Percentiles rank a stretch among this genome's conserved stretches.
These are phyloP conservation scores for Megalops atlanticus DNA, from an alignment of 2,113 vertebrate genomes.

Conservation along the genomic window DNA sequence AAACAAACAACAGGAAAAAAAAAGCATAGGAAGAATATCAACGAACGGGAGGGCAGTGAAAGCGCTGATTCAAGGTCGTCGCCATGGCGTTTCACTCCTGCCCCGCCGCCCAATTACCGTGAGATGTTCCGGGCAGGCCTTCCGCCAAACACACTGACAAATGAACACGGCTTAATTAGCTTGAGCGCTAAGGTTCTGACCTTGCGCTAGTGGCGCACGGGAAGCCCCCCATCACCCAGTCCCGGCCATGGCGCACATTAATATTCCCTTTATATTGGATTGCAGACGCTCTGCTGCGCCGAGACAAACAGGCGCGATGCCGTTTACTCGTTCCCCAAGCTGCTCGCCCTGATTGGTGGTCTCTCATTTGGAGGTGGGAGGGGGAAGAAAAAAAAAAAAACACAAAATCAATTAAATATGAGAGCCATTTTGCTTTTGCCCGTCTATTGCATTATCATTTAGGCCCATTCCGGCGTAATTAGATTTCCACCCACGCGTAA, in stretches of 20 bases:
- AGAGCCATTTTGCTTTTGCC: background rate
- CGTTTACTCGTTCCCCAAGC: background rate
- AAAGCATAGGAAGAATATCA: background rate
- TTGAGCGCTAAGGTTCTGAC: background rate
- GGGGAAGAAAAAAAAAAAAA: too few relatives aligned
- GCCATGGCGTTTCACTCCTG: background rate
- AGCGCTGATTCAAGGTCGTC: background rate
- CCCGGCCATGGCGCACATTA: background rate
- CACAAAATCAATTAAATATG: background rate
- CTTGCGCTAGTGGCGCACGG: background rate
- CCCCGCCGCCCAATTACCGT: background rate
- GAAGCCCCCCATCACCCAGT: background rate
- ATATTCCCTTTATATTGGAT: background rate
- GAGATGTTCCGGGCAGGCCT: background rate
- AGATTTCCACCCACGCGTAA: background rate
- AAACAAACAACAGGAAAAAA: background rate
- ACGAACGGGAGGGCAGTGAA: background rate
- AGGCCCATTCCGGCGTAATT: background rate
- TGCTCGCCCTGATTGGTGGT: background rate
- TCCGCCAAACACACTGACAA: background rate
- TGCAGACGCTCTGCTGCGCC: background rate
- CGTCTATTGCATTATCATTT: background rate
- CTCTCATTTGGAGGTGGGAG: background rate
- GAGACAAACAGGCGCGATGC: background rate
- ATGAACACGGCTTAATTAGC: conserved; percentile 12